Conservation (phyloP, 2,797 vertebrate genomes). For the Schizothorax lantsangensis region DNA sequence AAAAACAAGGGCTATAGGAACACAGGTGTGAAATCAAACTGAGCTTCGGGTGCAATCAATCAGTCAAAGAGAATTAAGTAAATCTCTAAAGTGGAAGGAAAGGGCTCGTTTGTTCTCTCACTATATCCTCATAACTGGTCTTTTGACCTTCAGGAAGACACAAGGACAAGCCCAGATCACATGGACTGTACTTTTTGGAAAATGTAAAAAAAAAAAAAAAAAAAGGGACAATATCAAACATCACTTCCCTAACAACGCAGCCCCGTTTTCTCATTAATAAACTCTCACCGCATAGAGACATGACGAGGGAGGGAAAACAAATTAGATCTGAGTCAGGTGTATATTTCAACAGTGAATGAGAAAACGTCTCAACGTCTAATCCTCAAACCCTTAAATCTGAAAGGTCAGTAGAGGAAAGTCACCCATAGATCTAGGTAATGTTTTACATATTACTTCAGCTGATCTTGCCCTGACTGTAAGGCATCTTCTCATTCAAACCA, state of each 20-base stretch:
- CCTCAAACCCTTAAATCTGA: conserved; percentile 27
- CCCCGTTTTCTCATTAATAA: conserved; percentile 26
- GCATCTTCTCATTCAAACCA: conserved; percentile 9
- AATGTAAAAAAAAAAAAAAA: background rate
- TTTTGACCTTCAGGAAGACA: conserved; percentile 28
- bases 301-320: background rate
- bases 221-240: background rate
- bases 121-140: background rate
- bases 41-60: conserved; percentile 21
- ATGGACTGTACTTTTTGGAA: background rate
- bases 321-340: background rate
- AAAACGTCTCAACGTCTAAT: conserved; percentile 20
- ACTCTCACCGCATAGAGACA: background rate
- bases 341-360: conserved; percentile 30
- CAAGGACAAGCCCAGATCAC: conserved; percentile 4
- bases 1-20: conserved; percentile 16
- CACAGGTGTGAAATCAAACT: conserved; percentile 37
- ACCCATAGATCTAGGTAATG: background rate
- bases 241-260: background rate
- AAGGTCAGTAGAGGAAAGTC: conserved; percentile 6
- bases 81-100: conserved; percentile 41
- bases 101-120: conserved; percentile 25
- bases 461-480: background rate
- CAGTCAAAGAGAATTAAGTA: conserved; percentile 19
- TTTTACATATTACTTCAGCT: conserved; percentile 6